phyloP scores from a whole-genome alignment of 2,113 vertebrate species.

The Alosa alosa region DNA sequence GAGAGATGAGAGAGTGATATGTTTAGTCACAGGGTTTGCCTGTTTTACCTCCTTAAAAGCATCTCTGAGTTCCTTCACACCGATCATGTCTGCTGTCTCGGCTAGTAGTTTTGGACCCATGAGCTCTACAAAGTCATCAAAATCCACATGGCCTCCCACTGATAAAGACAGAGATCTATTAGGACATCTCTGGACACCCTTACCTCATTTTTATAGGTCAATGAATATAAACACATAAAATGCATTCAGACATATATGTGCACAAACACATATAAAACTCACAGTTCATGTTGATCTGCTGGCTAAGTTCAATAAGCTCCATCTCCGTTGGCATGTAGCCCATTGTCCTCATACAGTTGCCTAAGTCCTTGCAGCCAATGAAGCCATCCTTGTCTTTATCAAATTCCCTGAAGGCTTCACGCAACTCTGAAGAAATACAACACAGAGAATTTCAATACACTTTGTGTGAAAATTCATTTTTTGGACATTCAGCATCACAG shows the following conservation, averaged over 20 bases:
- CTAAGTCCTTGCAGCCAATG: conserved; percentile 96
- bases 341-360: conserved; percentile 99
- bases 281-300: conserved; percentile 99
- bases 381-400: conserved; percentile 97
- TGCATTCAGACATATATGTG: not conserved
- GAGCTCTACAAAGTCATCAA: conserved; percentile 96
- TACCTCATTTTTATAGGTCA: not conserved
- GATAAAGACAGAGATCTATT: conserved; percentile 41
- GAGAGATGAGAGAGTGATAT: not conserved
- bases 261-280: conserved; percentile 57
- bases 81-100: conserved; percentile 99
- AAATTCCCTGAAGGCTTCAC: conserved; percentile 96
- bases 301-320: conserved; percentile 96
- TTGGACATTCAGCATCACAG: not conserved
- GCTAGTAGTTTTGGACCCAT: conserved; percentile 98
- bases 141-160: conserved; percentile 98
- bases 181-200: not conserved
- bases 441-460: not conserved
- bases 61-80: conserved; percentile 93
- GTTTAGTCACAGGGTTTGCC: not conserved
- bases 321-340: conserved; percentile 99
- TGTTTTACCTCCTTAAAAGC: conserved; percentile 92
- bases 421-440: conserved; percentile 77
- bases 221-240: not conserved
- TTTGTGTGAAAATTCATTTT: not conserved